Evolutionary conservation across 1,140 invertebrate species (phyloP).

Genomic region (Hylyphantes graminicola): DNA sequence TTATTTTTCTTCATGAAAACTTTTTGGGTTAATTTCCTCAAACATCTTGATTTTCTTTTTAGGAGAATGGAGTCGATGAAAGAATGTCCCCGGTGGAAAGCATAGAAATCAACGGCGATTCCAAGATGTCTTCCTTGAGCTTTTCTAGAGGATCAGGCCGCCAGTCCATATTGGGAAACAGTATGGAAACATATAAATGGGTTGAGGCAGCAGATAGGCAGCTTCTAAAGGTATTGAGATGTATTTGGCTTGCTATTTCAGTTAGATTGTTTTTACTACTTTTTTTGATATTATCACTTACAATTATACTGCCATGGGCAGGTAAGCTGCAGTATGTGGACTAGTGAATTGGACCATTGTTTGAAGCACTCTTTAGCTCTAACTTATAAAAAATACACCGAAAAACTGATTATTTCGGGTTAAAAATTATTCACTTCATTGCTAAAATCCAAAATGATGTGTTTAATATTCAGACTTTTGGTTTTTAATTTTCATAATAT

Average conservation of each 20-base stretch:
- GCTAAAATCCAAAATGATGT: too few species aligned
- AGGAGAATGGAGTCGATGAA: slow-evolving; percentile 34
- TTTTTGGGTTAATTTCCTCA: not conserved
- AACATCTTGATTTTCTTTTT: not conserved
- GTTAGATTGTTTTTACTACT: not conserved
- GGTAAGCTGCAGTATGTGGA: too few species aligned
- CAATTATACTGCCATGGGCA: too few species aligned
- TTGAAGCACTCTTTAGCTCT: too few species aligned
- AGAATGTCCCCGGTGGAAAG: slow-evolving; percentile 22
- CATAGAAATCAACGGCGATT: slow-evolving; percentile 41
- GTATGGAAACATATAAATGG: slow-evolving; percentile 74
- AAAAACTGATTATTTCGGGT: too few species aligned
- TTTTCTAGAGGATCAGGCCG: slow-evolving; percentile 76
- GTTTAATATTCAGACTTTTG: too few species aligned
- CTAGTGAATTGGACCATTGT: too few species aligned
- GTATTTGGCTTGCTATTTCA: not conserved
- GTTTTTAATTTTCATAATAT: too few species aligned
- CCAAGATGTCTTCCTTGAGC: slow-evolving; percentile 57
- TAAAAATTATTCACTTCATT: too few species aligned
- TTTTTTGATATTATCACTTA: not conserved
- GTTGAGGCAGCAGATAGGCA: slow-evolving; percentile 83
- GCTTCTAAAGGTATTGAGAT: slow-evolving; percentile 51
- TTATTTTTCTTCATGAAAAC: too few species aligned
- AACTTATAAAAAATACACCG: too few species aligned
- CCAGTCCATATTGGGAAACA: slow-evolving; percentile 85